phyloP scores from a whole-genome alignment of 2,888 invertebrate genomes.

The Napeogenes inachia region DNA sequence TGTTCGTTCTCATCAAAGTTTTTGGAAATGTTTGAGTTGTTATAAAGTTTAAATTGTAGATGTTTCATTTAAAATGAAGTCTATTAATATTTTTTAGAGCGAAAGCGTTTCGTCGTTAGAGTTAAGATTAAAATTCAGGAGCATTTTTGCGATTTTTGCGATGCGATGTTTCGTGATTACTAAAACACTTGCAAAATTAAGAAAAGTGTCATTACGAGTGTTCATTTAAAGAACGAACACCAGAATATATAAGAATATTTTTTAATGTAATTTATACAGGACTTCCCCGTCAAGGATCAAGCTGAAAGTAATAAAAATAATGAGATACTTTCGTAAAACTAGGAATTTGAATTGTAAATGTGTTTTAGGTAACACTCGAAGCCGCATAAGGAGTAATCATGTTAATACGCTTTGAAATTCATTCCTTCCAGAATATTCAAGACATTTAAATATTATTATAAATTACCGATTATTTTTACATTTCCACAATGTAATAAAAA shows the following conservation, averaged over 20 bases:
- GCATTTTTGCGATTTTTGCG: background rate
- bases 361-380: conserved; percentile 15
- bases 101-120: background rate
- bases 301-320: conserved; percentile 26
- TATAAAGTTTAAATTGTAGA: background rate
- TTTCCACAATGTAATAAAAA: conserved; percentile 4
- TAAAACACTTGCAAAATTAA: background rate
- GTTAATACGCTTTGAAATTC: background rate
- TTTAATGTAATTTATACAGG: background rate
- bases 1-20: conserved; percentile 12
- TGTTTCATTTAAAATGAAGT: background rate
- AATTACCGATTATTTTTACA: too few relatives aligned
- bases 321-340: conserved; percentile 25
- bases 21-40: conserved; percentile 16
- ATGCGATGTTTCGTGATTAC: background rate
- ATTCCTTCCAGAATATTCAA: background rate
- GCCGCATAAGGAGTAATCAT: background rate
- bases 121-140: background rate
- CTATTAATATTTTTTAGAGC: background rate
- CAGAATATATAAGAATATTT: background rate
- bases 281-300: conserved; percentile 12
- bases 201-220: background rate
- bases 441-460: background rate
- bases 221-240: background rate
- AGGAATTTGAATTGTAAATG: conserved; percentile 29